Conservation (phyloP, 2,888 invertebrate genomes). For the Leptinotarsa peninsularis region DNA sequence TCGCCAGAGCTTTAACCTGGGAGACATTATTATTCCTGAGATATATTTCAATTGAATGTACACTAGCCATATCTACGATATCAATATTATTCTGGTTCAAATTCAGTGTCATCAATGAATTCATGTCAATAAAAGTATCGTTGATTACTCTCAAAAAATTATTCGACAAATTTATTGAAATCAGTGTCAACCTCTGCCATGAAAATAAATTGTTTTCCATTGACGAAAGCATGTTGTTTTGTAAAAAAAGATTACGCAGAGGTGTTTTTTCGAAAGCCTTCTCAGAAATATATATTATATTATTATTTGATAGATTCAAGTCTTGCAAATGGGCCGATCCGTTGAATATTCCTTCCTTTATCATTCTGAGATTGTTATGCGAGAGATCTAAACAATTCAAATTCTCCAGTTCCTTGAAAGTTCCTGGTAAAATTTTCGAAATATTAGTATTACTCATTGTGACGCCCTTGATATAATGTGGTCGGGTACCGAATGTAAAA, state of each 20-base stretch:
- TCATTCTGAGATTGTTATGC: neutral
- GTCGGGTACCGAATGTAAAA: neutral
- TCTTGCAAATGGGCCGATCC: neutral
- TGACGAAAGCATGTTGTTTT: neutral
- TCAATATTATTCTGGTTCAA: neutral
- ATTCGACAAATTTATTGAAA: neutral
- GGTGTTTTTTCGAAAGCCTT: slow-evolving; percentile 1
- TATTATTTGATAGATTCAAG: slow-evolving; percentile 17
- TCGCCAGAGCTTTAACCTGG: neutral
- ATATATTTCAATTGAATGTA: neutral
- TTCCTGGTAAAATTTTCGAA: slow-evolving; percentile 7
- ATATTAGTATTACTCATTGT: slow-evolving; percentile 8
- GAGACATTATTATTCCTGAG: slow-evolving; percentile 15
- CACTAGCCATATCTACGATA: neutral
- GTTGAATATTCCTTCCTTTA: neutral
- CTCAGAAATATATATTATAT: slow-evolving; percentile 3
- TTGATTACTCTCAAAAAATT: neutral
- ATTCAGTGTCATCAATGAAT: neutral
- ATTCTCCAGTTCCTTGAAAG: slow-evolving; percentile 5
- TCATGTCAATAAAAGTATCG: slow-evolving; percentile 8
- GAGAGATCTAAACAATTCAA: slow-evolving; percentile 22
- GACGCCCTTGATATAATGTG: neutral
- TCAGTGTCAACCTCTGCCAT: neutral
- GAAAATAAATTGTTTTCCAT: slow-evolving; percentile 8
- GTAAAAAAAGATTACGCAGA: slow-evolving; percentile 1